Percentiles rank a stretch among this genome's conserved stretches.
Evolutionary conservation across 2,113 vertebrate species (phyloP).

Genomic region (Sander vitreus): DNA sequence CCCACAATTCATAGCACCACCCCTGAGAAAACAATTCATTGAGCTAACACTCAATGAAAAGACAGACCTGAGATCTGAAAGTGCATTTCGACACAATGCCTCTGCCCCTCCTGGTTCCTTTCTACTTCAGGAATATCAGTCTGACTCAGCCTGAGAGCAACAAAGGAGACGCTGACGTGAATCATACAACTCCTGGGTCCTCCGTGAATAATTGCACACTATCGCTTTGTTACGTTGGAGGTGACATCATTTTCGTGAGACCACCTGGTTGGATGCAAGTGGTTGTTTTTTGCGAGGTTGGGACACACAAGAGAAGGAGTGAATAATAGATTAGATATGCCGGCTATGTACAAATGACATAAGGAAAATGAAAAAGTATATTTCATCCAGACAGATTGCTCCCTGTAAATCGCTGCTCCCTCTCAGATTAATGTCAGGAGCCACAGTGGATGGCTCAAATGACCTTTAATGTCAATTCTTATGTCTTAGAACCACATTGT

Average conservation of each 20-base stretch:
- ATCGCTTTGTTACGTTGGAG: conserved; percentile 1
- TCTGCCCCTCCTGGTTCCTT: conserved; percentile 3
- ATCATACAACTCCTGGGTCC: not conserved
- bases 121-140: conserved; percentile 20
- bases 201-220: conserved; percentile 4
- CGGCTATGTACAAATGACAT: conserved; percentile 27
- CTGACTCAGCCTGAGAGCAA: conserved; percentile 39
- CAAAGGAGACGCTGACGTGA: conserved; percentile 23
- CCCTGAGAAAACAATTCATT: conserved; percentile 4
- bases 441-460: not conserved
- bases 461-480: not conserved
- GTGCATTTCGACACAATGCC: conserved; percentile 7
- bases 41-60: not conserved
- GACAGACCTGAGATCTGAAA: conserved; percentile 23
- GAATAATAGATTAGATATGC: conserved; percentile 42
- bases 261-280: conserved; percentile 4
- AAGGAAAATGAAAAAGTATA: conserved; percentile 16
- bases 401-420: not conserved
- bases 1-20: not conserved
- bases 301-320: not conserved
- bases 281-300: conserved; percentile 21
- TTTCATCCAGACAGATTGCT: conserved; percentile 18
- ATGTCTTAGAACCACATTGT: not conserved
- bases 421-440: conserved; percentile 21
- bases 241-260: conserved; percentile 12